Conservation (phyloP, 2,797 vertebrate genomes). For the Ctenochaetus hawaiiensis region DNA sequence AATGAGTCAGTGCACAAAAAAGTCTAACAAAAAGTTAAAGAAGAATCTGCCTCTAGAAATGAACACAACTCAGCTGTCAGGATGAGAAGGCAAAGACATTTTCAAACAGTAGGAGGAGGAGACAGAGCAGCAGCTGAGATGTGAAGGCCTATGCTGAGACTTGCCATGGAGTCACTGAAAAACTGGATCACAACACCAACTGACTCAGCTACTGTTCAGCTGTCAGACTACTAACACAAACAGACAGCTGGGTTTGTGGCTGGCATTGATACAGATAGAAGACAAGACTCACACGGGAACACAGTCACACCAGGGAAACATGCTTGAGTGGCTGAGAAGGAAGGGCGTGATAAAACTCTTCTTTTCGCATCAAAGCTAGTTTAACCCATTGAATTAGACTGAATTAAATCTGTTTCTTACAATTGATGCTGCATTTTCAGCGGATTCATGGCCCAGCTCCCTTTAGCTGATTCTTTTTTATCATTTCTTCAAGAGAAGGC, state of each 20-base stretch:
- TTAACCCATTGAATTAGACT: constrained; percentile 13
- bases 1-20: background rate
- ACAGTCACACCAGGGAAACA: constrained; percentile 22
- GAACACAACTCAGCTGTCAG: constrained; percentile 28
- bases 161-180: constrained; percentile 23
- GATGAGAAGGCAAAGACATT: constrained; percentile 12
- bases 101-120: constrained; percentile 4
- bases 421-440: constrained; percentile 14
- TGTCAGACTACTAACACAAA: constrained; percentile 52
- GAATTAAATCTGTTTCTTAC: constrained; percentile 25
- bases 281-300: background rate
- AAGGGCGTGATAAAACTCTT: background rate
- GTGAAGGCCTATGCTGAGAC: constrained; percentile 19
- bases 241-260: constrained; percentile 48
- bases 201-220: constrained; percentile 50
- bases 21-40: background rate
- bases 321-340: constrained; percentile 7
- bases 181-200: constrained; percentile 43
- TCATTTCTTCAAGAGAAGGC: constrained; percentile 11
- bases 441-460: background rate
- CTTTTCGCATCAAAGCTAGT: constrained; percentile 18
- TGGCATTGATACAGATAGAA: constrained; percentile 50
- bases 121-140: constrained; percentile 31
- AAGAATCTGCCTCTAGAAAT: background rate
- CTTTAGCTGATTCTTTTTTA: constrained; percentile 9